Percentiles rank a stretch among this genome's conserved stretches.
Conservation (phyloP, 64 coral and sea anemone genomes). For the Stichodactyla helianthus region DNA sequence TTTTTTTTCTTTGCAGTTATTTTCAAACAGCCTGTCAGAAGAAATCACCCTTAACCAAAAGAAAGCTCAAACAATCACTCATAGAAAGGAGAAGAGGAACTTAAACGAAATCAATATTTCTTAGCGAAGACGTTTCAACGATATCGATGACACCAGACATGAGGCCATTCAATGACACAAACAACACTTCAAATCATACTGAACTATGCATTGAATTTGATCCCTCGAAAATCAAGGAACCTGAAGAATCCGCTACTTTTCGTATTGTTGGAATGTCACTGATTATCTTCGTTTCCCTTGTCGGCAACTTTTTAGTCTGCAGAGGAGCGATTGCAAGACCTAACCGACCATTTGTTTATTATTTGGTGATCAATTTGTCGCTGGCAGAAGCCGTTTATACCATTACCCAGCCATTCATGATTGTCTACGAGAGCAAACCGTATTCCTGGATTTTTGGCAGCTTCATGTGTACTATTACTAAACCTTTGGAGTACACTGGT, state of each 20-base stretch:
- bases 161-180: background rate
- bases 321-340: background rate
- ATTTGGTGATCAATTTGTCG: background rate
- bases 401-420: background rate
- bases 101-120: too few relatives aligned
- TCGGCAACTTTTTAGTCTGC: background rate
- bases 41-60: too few relatives aligned
- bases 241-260: background rate
- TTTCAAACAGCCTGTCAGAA: too few relatives aligned
- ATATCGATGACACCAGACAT: background rate
- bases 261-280: background rate
- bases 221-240: background rate
- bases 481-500: background rate
- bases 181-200: background rate
- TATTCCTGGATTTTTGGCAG: background rate
- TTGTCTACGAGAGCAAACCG: background rate
- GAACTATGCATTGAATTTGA: background rate
- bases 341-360: background rate
- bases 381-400: background rate
- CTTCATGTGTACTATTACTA: background rate
- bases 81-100: too few relatives aligned
- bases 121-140: too few relatives aligned
- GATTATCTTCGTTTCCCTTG: background rate
- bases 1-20: too few relatives aligned
- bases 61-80: too few relatives aligned